A percentile compares a stretch with the other conserved stretches of the same genome.
These are phyloP conservation scores for Electrona antarctica DNA, from an alignment of 2,113 vertebrate genomes.

Conservation along the genomic window DNA sequence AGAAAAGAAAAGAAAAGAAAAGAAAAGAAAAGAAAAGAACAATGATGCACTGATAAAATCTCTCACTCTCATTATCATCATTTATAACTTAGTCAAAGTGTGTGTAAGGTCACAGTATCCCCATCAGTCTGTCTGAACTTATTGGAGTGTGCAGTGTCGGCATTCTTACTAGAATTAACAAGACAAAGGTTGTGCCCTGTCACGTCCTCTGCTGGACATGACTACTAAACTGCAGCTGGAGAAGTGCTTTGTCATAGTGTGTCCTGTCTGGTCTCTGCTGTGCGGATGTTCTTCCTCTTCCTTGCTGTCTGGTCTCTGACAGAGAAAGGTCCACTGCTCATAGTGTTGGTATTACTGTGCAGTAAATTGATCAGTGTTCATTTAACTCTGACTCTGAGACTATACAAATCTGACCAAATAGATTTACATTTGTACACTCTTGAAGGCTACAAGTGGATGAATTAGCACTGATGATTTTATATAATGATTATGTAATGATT, in stretches of 20 bases:
- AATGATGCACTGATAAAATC: background rate
- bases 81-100: background rate
- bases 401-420: too few relatives aligned
- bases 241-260: slow-evolving; percentile 24
- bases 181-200: slow-evolving; percentile 48
- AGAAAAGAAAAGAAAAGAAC: background rate
- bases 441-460: too few relatives aligned
- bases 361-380: too few relatives aligned
- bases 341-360: background rate
- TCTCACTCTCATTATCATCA: background rate
- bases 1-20: slow-evolving; percentile 2
- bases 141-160: slow-evolving; percentile 36
- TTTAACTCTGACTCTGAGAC: too few relatives aligned
- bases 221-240: slow-evolving; percentile 41
- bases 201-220: slow-evolving; percentile 38
- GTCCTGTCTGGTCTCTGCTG: slow-evolving; percentile 11
- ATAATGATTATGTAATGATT: too few relatives aligned
- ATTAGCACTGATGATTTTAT: too few relatives aligned
- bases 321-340: slow-evolving; percentile 10
- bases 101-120: slow-evolving; percentile 24
- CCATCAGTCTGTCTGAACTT: slow-evolving; percentile 20
- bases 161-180: slow-evolving; percentile 27
- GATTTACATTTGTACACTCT: too few relatives aligned
- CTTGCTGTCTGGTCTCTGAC: slow-evolving; percentile 10
- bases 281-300: too few relatives aligned